A percentile compares a stretch with the other conserved stretches of the same genome.
phyloP scores from a whole-genome alignment of 2,888 invertebrate species.

The Epsilonema sp. region DNA sequence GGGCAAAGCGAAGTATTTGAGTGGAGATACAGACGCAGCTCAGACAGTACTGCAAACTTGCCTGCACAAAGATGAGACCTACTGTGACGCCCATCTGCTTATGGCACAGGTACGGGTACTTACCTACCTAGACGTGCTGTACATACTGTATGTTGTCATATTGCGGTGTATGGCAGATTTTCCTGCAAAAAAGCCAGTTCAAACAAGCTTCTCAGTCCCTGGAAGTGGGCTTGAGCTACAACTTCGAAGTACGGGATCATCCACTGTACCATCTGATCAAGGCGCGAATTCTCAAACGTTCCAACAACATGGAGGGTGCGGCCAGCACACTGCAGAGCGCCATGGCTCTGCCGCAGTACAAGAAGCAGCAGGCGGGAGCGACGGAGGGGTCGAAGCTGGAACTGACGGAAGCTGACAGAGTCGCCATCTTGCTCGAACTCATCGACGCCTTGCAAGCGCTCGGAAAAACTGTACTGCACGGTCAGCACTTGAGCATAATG shows the following conservation, averaged over 20 bases:
- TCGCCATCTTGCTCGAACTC: constrained; percentile 65
- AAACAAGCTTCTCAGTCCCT: constrained; percentile 53
- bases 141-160: background rate
- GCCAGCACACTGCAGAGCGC: constrained; percentile 54
- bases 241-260: constrained; percentile 74
- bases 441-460: constrained; percentile 41
- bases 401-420: constrained; percentile 43
- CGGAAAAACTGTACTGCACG: constrained; percentile 17
- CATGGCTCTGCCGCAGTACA: constrained; percentile 44
- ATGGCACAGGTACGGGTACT: constrained; percentile 45
- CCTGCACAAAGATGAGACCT: constrained; percentile 50
- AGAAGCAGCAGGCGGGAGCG: constrained; percentile 12
- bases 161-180: constrained; percentile 7
- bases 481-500: too few relatives aligned
- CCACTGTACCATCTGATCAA: constrained; percentile 69
- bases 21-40: constrained; percentile 48
- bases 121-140: background rate
- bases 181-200: constrained; percentile 6
- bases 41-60: constrained; percentile 50
- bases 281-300: constrained; percentile 58
- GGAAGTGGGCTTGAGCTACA: constrained; percentile 70
- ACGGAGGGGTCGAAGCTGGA: constrained; percentile 7
- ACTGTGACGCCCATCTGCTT: constrained; percentile 60
- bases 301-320: constrained; percentile 48
- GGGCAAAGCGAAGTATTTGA: constrained; percentile 57